A percentile compares a stretch with the other conserved stretches of the same genome.
Evolutionary conservation across 2,888 invertebrate genomes (phyloP).

Genomic region (Abrostola triplasia): DNA sequence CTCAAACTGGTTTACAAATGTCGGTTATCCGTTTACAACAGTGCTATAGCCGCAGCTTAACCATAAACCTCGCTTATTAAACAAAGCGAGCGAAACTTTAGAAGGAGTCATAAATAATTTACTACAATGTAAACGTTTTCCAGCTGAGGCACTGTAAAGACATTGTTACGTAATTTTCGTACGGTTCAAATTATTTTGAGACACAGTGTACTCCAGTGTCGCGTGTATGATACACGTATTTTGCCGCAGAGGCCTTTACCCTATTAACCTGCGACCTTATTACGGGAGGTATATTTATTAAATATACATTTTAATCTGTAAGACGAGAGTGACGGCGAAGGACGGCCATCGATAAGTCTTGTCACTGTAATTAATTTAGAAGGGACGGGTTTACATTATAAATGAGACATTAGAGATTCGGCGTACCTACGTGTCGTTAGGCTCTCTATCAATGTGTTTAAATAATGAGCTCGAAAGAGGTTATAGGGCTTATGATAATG

Average conservation of each 20-base stretch:
- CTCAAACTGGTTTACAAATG: slow-evolving; percentile 24
- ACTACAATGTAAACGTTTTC: slow-evolving; percentile 36
- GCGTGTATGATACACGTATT: slow-evolving; percentile 21
- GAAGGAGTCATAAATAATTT: slow-evolving; percentile 51
- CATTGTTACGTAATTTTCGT: slow-evolving; percentile 14
- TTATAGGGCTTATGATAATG: slow-evolving; percentile 37
- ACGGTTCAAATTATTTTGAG: slow-evolving; percentile 12
- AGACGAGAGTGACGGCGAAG: slow-evolving; percentile 55
- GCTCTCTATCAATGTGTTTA: slow-evolving; percentile 34
- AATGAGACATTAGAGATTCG: slow-evolving; percentile 50
- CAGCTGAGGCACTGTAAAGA: slow-evolving; percentile 36
- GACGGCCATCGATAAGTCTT: slow-evolving; percentile 58
- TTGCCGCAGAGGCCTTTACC: slow-evolving; percentile 59
- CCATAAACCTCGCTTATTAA: slow-evolving; percentile 49
- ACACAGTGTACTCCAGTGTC: slow-evolving; percentile 21
- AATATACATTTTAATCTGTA: slow-evolving; percentile 56
- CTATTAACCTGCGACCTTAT: slow-evolving; percentile 73
- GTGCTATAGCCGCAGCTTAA: slow-evolving; percentile 41
- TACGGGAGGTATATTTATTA: slow-evolving; percentile 59
- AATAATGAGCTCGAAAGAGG: slow-evolving; percentile 43
- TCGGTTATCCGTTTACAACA: slow-evolving; percentile 36
- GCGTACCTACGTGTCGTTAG: slow-evolving; percentile 21
- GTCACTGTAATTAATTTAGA: slow-evolving; percentile 60
- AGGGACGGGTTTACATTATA: slow-evolving; percentile 52
- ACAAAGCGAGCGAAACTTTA: slow-evolving; percentile 52